Evolutionary conservation across 2,113 vertebrate species (phyloP).

Genomic region (Actinemys pallida): DNA sequence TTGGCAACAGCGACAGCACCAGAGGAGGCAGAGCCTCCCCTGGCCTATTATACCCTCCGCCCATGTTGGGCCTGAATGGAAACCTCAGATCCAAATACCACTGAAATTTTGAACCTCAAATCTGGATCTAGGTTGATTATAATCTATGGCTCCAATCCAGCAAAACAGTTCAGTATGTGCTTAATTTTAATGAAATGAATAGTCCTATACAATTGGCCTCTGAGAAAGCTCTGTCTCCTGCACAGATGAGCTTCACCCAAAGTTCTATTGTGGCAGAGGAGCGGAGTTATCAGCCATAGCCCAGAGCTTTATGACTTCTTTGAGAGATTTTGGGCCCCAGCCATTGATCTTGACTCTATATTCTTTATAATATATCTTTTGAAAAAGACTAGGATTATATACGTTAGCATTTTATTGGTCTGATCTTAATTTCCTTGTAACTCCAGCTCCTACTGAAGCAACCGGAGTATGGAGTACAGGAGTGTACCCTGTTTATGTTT

Average conservation of each 20-base stretch:
- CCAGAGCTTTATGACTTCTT: neutral
- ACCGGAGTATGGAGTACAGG: neutral
- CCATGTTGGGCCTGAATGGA: neutral
- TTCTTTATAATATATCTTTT: neutral
- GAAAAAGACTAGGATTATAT: neutral
- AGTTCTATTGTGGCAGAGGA: rapidly evolving
- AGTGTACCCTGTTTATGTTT: neutral
- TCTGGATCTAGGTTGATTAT: neutral
- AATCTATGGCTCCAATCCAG: neutral
- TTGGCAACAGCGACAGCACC: too few relatives aligned
- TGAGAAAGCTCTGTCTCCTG: neutral
- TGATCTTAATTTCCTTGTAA: neutral
- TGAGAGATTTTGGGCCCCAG: neutral
- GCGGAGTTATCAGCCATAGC: rapidly evolving
- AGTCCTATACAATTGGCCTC: neutral
- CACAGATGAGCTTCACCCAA: neutral
- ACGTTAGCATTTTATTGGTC: neutral
- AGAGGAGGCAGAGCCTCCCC: too few relatives aligned
- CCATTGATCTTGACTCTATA: neutral
- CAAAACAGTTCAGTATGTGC: neutral
- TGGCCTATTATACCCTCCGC: too few relatives aligned
- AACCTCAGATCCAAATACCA: neutral
- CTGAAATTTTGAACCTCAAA: neutral
- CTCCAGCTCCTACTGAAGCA: neutral
- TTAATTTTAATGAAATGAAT: neutral